Evolutionary conservation across 1,140 invertebrate species (phyloP).

Genomic region (Harpegnathos saltator): DNA sequence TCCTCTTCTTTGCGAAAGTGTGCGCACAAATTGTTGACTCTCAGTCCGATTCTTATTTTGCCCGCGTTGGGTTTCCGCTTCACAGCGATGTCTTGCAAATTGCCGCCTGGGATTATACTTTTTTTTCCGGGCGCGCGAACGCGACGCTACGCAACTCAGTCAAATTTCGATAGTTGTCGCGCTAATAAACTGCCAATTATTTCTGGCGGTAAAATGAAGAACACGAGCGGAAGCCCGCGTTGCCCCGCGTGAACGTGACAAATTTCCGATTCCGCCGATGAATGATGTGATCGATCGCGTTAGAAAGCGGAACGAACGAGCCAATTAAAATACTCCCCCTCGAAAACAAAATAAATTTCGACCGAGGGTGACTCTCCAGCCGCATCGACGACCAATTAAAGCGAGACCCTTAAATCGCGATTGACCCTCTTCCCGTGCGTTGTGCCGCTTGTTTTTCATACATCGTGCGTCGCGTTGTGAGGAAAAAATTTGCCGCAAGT

Average conservation of each 20-base stretch:
- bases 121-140: neutral
- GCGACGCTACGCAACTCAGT: neutral
- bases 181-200: constrained; percentile 8
- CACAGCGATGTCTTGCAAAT: constrained; percentile 6
- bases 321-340: constrained; percentile 42
- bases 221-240: neutral
- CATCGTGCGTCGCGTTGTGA: neutral
- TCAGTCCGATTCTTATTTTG: too few relatives aligned
- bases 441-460: constrained; percentile 11
- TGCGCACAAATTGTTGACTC: too few relatives aligned
- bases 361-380: neutral
- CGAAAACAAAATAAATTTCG: constrained; percentile 52
- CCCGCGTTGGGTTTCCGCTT: too few relatives aligned
- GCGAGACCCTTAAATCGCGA: neutral
- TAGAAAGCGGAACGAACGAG: constrained; percentile 15
- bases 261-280: constrained; percentile 27
- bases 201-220: neutral
- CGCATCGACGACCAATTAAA: constrained; percentile 26
- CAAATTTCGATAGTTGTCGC: neutral
- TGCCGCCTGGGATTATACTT: neutral
- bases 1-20: too few relatives aligned
- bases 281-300: constrained; percentile 26
- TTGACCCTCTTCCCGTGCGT: neutral
- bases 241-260: neutral
- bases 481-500: constrained; percentile 12